Percentiles rank a stretch among this genome's conserved stretches.
These are phyloP conservation scores for Zosterops borbonicus DNA, from an alignment of 2,113 vertebrate species.

Conservation along the genomic window DNA sequence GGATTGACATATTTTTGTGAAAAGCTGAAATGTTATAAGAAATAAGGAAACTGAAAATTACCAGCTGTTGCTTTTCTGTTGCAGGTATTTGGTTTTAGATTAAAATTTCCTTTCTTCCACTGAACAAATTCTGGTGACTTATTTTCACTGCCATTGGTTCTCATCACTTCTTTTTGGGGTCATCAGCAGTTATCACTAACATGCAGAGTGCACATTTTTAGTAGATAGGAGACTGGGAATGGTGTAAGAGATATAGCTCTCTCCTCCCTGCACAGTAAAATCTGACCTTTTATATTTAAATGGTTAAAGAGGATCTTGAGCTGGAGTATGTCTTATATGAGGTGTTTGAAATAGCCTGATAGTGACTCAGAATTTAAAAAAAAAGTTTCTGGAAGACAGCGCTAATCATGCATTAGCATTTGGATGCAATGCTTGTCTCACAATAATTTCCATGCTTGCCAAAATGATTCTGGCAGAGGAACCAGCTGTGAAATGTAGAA, in stretches of 20 bases:
- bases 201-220: background rate
- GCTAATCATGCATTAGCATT: conserved; percentile 56
- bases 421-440: background rate
- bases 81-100: background rate
- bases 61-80: background rate
- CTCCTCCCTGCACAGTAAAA: background rate
- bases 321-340: background rate
- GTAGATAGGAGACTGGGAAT: background rate
- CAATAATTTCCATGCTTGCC: conserved; percentile 47
- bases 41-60: background rate
- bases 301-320: background rate
- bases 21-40: background rate
- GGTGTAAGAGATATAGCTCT: background rate
- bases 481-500: conserved; percentile 23
- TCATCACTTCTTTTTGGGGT: background rate
- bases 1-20: background rate
- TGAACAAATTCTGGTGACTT: background rate
- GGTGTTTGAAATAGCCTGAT: background rate
- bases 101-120: background rate
- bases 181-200: background rate
- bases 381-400: conserved; percentile 25
- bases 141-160: background rate
- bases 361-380: conserved; percentile 19
- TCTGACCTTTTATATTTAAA: background rate
- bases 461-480: conserved; percentile 28